Conservation (phyloP, 2,888 invertebrate species). For the Megaustenia siamemsis region DNA sequence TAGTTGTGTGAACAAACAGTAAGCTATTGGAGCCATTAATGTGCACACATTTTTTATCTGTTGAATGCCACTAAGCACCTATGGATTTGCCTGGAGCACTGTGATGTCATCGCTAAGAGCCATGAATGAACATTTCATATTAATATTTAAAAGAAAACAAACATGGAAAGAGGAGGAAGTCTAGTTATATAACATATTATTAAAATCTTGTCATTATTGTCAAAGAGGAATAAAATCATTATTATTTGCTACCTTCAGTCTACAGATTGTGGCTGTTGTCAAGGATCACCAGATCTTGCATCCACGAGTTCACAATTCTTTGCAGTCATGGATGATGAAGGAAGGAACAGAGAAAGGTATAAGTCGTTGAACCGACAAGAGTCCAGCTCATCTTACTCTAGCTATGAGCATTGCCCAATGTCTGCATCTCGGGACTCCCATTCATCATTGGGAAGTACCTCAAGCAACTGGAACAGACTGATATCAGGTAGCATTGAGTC, state of each 20-base stretch:
- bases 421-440: neutral
- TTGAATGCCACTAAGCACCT: no score
- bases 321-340: neutral
- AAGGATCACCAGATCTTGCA: conserved; percentile 7
- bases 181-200: no score
- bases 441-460: neutral
- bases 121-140: no score
- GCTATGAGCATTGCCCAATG: neutral
- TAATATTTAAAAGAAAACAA: no score
- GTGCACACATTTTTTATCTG: no score
- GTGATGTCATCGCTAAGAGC: no score
- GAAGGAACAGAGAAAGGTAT: neutral
- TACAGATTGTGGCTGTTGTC: neutral
- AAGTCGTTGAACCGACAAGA: conserved; percentile 4
- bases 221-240: no score
- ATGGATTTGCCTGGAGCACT: no score
- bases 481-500: neutral
- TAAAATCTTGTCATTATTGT: no score
- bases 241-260: neutral
- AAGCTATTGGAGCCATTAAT: no score
- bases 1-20: no score
- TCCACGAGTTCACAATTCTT: neutral
- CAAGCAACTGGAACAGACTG: neutral
- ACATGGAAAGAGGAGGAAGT: no score
- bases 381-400: conserved; percentile 8